These are phyloP conservation scores for Acrobasis consociella DNA, from an alignment of 2,888 invertebrate species.

Conservation along the genomic window DNA sequence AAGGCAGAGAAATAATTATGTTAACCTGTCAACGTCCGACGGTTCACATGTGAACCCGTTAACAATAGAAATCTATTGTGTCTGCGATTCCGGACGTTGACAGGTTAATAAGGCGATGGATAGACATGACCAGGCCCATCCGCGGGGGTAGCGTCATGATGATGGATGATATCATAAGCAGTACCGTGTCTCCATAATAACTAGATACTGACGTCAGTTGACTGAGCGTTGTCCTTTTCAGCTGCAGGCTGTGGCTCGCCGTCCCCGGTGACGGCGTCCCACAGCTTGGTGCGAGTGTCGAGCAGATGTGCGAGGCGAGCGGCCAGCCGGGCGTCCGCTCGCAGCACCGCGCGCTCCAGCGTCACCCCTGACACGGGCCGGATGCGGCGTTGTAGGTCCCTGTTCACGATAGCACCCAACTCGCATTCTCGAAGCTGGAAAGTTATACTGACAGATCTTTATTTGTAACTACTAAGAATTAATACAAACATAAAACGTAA, in stretches of 20 bases:
- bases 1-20: too few relatives aligned
- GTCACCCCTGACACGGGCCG: conserved; percentile 96
- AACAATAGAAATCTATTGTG: too few relatives aligned
- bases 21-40: too few relatives aligned
- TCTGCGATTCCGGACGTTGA: too few relatives aligned
- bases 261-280: conserved; percentile 66
- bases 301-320: conserved; percentile 95
- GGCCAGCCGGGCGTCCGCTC: conserved; percentile 95
- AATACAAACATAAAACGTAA: too few relatives aligned
- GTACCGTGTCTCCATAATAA: neutral
- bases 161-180: neutral
- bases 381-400: conserved; percentile 96
- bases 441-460: neutral
- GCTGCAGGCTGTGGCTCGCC: conserved; percentile 25
- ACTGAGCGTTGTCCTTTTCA: conserved; percentile 36
- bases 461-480: too few relatives aligned
- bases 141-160: too few relatives aligned
- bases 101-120: too few relatives aligned
- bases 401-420: conserved; percentile 97
- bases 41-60: too few relatives aligned
- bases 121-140: too few relatives aligned
- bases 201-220: conserved; percentile 37
- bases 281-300: conserved; percentile 92
- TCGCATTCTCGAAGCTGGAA: conserved; percentile 93
- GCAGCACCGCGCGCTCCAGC: conserved; percentile 92